A percentile compares a stretch with the other conserved stretches of the same genome.
These are phyloP conservation scores for Lutjanus erythropterus DNA, from an alignment of 2,113 vertebrate genomes.

Conservation along the genomic window DNA sequence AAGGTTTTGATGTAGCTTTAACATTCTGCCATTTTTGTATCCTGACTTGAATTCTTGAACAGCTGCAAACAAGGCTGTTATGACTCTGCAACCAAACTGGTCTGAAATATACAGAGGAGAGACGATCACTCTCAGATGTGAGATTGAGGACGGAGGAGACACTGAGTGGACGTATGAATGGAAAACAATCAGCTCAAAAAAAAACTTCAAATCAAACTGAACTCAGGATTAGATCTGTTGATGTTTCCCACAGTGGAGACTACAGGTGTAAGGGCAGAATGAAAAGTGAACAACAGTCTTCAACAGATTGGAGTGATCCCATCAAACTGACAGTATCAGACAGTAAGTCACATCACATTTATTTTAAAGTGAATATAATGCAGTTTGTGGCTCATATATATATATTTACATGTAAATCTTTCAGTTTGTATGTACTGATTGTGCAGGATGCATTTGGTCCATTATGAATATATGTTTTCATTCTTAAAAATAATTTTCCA, in stretches of 20 bases:
- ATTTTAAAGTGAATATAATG: background rate
- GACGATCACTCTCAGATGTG: slow-evolving; percentile 1
- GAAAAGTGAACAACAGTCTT: background rate
- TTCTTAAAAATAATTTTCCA: background rate
- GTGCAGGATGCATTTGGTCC: background rate
- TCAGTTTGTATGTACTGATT: background rate
- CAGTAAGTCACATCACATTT: background rate
- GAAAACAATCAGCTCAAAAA: background rate
- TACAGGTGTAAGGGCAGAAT: slow-evolving; percentile 14
- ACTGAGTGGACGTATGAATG: slow-evolving; percentile 12
- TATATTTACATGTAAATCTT: no score
- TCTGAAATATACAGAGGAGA: background rate
- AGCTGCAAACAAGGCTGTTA: background rate
- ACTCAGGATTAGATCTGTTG: background rate
- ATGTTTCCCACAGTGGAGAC: background rate
- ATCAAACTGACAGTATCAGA: background rate
- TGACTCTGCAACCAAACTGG: background rate
- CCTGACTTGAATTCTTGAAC: background rate
- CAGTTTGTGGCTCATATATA: background rate
- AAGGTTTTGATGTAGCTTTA: background rate
- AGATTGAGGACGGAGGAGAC: background rate
- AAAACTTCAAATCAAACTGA: background rate
- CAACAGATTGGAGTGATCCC: background rate
- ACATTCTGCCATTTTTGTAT: background rate
- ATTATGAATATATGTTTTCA: background rate